These are phyloP conservation scores for Bombus waltoni DNA, from an alignment of 1,140 invertebrate species.

Conservation along the genomic window DNA sequence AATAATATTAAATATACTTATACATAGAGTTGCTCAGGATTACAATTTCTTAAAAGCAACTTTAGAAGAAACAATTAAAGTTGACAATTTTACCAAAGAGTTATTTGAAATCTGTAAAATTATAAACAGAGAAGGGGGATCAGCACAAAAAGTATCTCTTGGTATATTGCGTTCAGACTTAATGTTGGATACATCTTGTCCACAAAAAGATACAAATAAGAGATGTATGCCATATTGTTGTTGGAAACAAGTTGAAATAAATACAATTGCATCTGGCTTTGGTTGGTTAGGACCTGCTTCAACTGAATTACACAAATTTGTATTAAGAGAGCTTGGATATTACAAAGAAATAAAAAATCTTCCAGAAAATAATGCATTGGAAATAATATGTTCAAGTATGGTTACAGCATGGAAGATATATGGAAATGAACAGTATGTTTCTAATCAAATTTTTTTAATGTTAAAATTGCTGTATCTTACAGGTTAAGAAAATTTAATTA, in stretches of 20 bases:
- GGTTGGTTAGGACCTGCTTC: slow-evolving; percentile 92
- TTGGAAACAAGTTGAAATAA: slow-evolving; percentile 92
- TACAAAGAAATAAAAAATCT: slow-evolving; percentile 84
- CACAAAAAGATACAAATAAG: slow-evolving; percentile 70
- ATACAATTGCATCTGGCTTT: slow-evolving; percentile 89
- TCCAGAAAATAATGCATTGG: slow-evolving; percentile 89
- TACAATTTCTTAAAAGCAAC: slow-evolving; percentile 89
- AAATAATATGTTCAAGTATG: slow-evolving; percentile 88
- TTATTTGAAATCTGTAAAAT: slow-evolving; percentile 93
- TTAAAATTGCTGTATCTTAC: neutral
- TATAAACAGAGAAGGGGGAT: slow-evolving; percentile 87
- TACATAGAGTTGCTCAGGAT: slow-evolving; percentile 94
- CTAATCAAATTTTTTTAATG: neutral
- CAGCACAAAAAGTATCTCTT: slow-evolving; percentile 86
- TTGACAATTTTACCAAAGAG: slow-evolving; percentile 92
- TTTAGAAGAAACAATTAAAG: slow-evolving; percentile 87
- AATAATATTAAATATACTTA: slow-evolving; percentile 90
- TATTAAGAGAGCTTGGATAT: slow-evolving; percentile 81
- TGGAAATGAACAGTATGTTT: slow-evolving; percentile 81
- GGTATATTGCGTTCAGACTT: slow-evolving; percentile 89
- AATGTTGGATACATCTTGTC: slow-evolving; percentile 85
- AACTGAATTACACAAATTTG: slow-evolving; percentile 68
- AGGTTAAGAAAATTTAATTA: neutral
- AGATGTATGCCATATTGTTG: slow-evolving; percentile 85
- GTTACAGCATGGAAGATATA: slow-evolving; percentile 90